phyloP scores from a whole-genome alignment of 2,113 vertebrate species.

The Dromiciops gliroides region DNA sequence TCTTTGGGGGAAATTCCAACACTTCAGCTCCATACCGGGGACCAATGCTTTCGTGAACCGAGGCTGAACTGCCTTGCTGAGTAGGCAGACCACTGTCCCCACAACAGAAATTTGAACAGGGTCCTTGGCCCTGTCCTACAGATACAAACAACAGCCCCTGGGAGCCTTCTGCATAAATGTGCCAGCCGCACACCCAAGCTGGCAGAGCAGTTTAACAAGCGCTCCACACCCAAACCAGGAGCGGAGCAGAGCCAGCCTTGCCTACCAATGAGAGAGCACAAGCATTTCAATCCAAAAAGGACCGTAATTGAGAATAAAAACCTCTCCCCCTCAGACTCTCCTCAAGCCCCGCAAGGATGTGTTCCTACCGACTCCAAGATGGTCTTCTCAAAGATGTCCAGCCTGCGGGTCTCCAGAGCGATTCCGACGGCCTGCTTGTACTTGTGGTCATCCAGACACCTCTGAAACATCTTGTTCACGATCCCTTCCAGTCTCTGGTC shows the following conservation, averaged over 20 bases:
- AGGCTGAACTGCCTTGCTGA: not conserved
- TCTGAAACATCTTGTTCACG: conserved; percentile 99
- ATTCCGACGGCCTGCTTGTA: conserved; percentile 99
- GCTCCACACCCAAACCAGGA: not conserved
- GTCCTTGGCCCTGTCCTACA: not conserved
- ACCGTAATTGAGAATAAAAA: conserved; percentile 9
- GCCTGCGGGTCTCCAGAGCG: conserved; percentile 94
- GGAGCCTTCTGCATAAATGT: not conserved
- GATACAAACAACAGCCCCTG: no score
- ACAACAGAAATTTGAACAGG: not conserved
- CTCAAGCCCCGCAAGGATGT: not conserved
- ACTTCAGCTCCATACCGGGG: not conserved
- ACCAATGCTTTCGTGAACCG: not conserved
- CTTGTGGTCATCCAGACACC: conserved; percentile 97
- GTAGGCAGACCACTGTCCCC: not conserved
- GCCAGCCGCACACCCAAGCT: no score
- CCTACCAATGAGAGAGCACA: not conserved
- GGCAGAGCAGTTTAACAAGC: no score
- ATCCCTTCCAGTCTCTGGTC: conserved; percentile 97
- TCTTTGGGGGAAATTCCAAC: not conserved
- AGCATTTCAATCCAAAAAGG: conserved; percentile 25
- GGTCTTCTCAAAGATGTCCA: conserved; percentile 98
- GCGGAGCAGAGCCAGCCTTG: not conserved
- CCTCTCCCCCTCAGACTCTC: conserved; percentile 29
- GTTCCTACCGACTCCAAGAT: conserved; percentile 91